Evolutionary conservation across 2,113 vertebrate species (phyloP).

Genomic region (Turnix velox): DNA sequence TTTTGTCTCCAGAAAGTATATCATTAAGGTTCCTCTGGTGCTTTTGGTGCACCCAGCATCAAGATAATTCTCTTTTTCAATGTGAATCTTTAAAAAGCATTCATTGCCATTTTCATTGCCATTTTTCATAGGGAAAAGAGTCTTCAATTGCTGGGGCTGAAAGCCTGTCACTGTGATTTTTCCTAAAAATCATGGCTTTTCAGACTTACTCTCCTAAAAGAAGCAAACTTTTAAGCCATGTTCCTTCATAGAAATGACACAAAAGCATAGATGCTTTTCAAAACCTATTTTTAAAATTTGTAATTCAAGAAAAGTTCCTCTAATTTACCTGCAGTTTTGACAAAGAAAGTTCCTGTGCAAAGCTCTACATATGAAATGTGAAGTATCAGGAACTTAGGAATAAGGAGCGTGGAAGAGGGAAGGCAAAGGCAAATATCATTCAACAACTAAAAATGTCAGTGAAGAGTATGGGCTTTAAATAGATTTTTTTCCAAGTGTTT

Average conservation of each 20-base stretch:
- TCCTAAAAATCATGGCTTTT: slow-evolving; percentile 37
- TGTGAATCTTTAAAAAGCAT: slow-evolving; percentile 1
- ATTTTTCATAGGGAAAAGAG: slow-evolving; percentile 5
- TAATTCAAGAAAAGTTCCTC: background rate
- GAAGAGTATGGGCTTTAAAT: background rate
- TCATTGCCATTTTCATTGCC: background rate
- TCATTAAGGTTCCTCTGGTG: background rate
- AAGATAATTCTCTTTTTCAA: background rate
- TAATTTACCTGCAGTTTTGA: background rate
- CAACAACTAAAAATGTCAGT: background rate
- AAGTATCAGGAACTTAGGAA: background rate
- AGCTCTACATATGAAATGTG: background rate
- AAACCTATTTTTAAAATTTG: background rate
- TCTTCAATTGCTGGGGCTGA: background rate
- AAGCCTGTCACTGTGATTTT: slow-evolving; percentile 35
- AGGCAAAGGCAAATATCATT: background rate
- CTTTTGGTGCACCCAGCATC: background rate
- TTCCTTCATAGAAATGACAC: background rate
- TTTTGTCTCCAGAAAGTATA: background rate
- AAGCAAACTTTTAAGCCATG: background rate
- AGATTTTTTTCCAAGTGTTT: background rate
- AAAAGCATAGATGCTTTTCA: background rate
- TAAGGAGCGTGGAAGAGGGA: background rate
- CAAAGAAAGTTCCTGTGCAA: background rate
- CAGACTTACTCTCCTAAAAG: background rate